Evolutionary conservation across 2,888 invertebrate species (phyloP).

Genomic region (Hypolimnas misippus): DNA sequence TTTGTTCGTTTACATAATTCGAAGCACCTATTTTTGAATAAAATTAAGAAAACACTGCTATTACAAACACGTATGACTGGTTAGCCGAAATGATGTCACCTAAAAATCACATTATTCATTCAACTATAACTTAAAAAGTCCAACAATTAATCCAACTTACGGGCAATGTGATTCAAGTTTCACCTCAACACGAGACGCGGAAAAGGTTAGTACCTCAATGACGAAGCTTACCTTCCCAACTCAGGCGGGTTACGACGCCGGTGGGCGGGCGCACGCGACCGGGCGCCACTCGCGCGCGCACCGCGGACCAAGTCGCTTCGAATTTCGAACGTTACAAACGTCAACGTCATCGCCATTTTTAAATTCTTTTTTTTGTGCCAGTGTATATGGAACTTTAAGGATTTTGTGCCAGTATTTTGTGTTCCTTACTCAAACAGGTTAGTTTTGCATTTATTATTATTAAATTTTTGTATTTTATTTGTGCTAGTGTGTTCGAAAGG

Average conservation of each 20-base stretch:
- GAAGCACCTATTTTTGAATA: background rate
- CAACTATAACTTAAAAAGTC: conserved; percentile 1
- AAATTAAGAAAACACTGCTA: background rate
- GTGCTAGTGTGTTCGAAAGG: background rate
- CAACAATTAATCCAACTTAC: background rate
- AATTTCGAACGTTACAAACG: conserved; percentile 56
- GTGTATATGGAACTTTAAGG: conserved; percentile 70
- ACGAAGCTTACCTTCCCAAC: conserved; percentile 54
- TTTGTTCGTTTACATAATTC: conserved; percentile 9
- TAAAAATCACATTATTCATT: background rate
- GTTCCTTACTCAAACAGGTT: conserved; percentile 56
- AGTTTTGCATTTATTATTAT: conserved; percentile 51
- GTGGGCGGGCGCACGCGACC: conserved; percentile 68
- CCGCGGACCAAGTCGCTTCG: conserved; percentile 74
- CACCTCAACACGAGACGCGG: conserved; percentile 13
- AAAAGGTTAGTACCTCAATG: conserved; percentile 34
- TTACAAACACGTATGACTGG: background rate
- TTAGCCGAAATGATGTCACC: background rate
- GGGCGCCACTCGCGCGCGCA: conserved; percentile 79
- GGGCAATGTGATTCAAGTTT: conserved; percentile 16
- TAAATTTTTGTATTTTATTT: conserved; percentile 23
- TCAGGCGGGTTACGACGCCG: conserved; percentile 65
- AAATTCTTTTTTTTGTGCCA: conserved; percentile 61
- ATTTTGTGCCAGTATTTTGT: conserved; percentile 74
- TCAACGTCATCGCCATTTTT: conserved; percentile 63